Base-by-base conservation (phyloP, 1,140 invertebrate genomes). In the Danaus melanippus region DNA sequence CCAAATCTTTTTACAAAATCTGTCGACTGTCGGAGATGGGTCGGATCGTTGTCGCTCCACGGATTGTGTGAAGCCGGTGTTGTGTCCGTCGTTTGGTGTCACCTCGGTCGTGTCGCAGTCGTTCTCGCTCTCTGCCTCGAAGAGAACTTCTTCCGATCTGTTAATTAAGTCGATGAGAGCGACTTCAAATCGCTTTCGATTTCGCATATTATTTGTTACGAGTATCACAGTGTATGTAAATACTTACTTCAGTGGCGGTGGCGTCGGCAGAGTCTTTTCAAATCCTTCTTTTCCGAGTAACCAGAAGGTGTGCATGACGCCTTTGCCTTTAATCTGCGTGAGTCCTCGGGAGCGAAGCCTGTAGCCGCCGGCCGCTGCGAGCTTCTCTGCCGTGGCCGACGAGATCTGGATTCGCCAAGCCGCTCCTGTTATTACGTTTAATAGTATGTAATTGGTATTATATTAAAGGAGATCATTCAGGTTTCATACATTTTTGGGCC, bases 241-340 rank as follows among this genome's bases (percentile, higher is more conserved):
- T 39, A 87, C 90, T 92, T 86, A 95, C 94, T 92, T 92, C 42
- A 95, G 88, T 2, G 92, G 90, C 5, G 94, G 93, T 47, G 94
- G 94, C 39, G 89, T 89, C 8, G 96, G 96, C 9, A 97, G 86
- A 21, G 91, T 89, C 83, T 96, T 96, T 64, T 95, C 92, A 76
- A 97, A 97, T 15, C 94, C 95, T 46, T 94, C 92, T 85, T 95
- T 96, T 48, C 95, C 95, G 32, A 94, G 87, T 46, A 98, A 87
- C 96, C 96, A 97, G 84, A 95, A 97, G 1, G 96, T 97, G 57
- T 92, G 92, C 92, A 96, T 94, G 74, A 91, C 91, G 41, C 96
- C 96, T 88, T 97, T 97, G 46, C 95, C 96, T 87, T 97, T 97
- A 47, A 97, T 89, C 63, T 95, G 93, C 1, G 94, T 95, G 48